Evolutionary conservation across 2,888 invertebrate species (phyloP), one percentile per base, ranked within the genome.

Genomic region (Philopedon plagiatum): DNA sequence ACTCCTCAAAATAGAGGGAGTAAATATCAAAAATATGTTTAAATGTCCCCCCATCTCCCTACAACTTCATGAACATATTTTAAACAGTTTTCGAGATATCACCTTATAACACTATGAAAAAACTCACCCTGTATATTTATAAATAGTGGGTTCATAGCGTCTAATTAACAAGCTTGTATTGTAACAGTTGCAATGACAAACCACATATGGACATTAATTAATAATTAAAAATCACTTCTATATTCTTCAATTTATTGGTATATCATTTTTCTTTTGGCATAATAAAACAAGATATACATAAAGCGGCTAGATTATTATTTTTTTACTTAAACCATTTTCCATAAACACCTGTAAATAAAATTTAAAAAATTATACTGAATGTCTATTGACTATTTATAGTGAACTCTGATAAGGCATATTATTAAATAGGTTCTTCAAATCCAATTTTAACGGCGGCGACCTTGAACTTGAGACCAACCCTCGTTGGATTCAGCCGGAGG

Each of bases 391-490:
- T 57, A 26, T 56, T 32, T 57, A 21, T 56, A 57, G 56, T 57
- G 57, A 60, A 44, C 44, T 44, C 18, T 18, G 46, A n/a, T 62
- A 67, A 67, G 60, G 67, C 67, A 57, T 9, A 62, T 49, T 29
- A 39, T 61, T 13, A 8, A 21, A 11, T 29, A 29, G 9, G 19
- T 23, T 49, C 18, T 37, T n/a, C n/a, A n/a, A 63, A 63, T 18
- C 5, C 1, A 4, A 37, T 15, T 46, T 63, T 71, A 71, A 41
- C 73, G 73, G 71, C 84, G 83, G 61, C 81, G 78, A 57, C 75
- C 82, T 76, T 81, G 81, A 57, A 75, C 82, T 76, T 81, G 81
- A 72, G 81, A 83, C 81, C 83, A 81, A n/a, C 83, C 85, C 51
- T 83, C 84, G 57, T 83, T 83, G 39, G 78, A 81, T 71, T 84